These are phyloP conservation scores for Micromesistius poutassou DNA, from an alignment of 2,797 vertebrate species.

Conservation along the genomic window DNA sequence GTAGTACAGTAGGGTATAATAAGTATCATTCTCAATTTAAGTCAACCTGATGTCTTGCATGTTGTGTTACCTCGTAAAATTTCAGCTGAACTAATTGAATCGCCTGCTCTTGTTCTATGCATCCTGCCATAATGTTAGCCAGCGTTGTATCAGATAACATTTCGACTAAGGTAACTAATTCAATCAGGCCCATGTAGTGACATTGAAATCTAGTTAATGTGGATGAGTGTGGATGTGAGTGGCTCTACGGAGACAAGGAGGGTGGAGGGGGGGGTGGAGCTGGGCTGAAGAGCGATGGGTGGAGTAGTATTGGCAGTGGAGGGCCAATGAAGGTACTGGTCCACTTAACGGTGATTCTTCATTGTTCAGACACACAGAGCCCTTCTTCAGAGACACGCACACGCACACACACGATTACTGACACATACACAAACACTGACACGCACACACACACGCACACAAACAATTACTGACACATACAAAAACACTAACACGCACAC, in stretches of 20 bases:
- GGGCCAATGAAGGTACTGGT: constrained; percentile 28
- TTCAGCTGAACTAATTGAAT: constrained; percentile 33
- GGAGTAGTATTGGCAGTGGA: neutral
- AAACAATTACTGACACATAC: neutral
- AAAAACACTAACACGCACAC: neutral
- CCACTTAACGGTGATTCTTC: constrained; percentile 28
- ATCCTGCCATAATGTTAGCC: constrained; percentile 31
- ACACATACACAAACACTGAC: neutral
- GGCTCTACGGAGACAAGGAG: neutral
- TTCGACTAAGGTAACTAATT: constrained; percentile 31
- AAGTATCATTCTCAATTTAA: constrained; percentile 32
- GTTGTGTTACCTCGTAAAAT: constrained; percentile 28
- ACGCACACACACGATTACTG: neutral
- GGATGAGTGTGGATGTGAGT: constrained; percentile 23
- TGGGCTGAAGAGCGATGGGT: constrained; percentile 2
- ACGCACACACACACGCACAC: neutral
- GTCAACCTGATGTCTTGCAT: constrained; percentile 24
- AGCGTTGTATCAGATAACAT: constrained; percentile 45
- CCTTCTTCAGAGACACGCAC: neutral
- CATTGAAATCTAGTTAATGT: constrained; percentile 43
- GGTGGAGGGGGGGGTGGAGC: neutral
- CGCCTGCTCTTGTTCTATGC: constrained; percentile 23
- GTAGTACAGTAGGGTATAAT: neutral
- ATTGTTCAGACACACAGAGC: constrained; percentile 5
- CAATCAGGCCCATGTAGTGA: constrained; percentile 35